Evolutionary conservation across 1,140 invertebrate species (phyloP).

Genomic region (Acromyrmex echinatior): DNA sequence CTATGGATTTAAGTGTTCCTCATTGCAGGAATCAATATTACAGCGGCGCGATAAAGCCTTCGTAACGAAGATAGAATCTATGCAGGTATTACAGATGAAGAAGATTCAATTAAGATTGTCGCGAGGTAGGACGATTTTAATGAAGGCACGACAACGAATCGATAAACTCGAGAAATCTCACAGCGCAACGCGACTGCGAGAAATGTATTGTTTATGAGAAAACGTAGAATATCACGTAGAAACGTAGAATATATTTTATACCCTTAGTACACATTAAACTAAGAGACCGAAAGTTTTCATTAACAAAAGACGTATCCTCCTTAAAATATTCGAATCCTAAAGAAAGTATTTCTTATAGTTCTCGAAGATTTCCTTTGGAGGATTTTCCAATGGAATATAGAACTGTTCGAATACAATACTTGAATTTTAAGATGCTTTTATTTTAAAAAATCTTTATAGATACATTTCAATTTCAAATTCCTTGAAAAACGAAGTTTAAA

Average conservation of each 20-base stretch:
- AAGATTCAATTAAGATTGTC: constrained; percentile 68
- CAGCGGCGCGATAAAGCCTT: constrained; percentile 15
- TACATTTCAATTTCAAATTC: not conserved
- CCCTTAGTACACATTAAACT: not conserved
- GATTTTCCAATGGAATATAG: not conserved
- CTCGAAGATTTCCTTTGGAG: not conserved
- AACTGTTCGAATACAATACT: not conserved
- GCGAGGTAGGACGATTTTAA: constrained; percentile 48
- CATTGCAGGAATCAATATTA: constrained; percentile 2
- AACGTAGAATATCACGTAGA: not conserved
- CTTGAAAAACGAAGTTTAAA: not conserved
- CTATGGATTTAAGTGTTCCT: constrained; percentile 22
- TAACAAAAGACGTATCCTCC: not conserved
- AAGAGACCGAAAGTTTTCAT: not conserved
- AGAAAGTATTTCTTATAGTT: not conserved
- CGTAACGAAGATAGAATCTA: constrained; percentile 40
- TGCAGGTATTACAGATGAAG: constrained; percentile 7
- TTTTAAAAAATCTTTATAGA: not conserved
- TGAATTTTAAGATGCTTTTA: not conserved
- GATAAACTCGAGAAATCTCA: constrained; percentile 4
- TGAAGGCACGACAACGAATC: constrained; percentile 40
- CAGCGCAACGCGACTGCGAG: no score
- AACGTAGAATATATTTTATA: not conserved
- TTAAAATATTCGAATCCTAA: not conserved
- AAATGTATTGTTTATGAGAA: not conserved